These are phyloP conservation scores for Euspilapteryx auroguttella DNA, from an alignment of 2,888 invertebrate species.

Conservation along the genomic window DNA sequence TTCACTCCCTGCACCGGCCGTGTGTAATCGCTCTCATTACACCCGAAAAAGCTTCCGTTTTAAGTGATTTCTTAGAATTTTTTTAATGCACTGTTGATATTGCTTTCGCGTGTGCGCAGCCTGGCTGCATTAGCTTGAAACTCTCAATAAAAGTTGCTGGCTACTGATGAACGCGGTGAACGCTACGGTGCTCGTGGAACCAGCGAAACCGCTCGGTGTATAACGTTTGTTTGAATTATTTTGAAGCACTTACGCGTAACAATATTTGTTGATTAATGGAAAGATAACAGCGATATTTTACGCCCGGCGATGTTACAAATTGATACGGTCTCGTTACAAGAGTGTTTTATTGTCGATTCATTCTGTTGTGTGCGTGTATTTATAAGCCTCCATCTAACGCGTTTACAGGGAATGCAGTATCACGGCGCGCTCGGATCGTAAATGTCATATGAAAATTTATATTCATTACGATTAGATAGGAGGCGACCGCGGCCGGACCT, in stretches of 20 bases:
- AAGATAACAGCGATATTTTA: slow-evolving; percentile 30
- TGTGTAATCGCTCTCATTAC: slow-evolving; percentile 13
- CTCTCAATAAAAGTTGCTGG: too few relatives aligned
- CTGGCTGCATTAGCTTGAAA: too few relatives aligned
- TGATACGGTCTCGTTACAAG: slow-evolving; percentile 22
- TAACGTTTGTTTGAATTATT: slow-evolving; percentile 2
- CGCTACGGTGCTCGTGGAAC: too few relatives aligned
- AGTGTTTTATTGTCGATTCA: slow-evolving; percentile 24
- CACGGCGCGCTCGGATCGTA: slow-evolving; percentile 51
- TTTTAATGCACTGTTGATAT: slow-evolving; percentile 12
- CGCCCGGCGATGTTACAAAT: slow-evolving; percentile 33
- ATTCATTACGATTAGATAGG: slow-evolving; percentile 60
- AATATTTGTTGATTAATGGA: slow-evolving; percentile 32
- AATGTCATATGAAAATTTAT: slow-evolving; percentile 61
- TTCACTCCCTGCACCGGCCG: slow-evolving; percentile 9
- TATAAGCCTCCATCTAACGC: slow-evolving; percentile 37
- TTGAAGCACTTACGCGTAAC: slow-evolving; percentile 12
- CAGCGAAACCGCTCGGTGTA: too few relatives aligned
- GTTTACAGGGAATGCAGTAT: slow-evolving; percentile 46
- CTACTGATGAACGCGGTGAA: too few relatives aligned
- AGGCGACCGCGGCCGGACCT: slow-evolving; percentile 38
- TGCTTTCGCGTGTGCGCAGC: slow-evolving; percentile 9
- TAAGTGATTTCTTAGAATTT: slow-evolving; percentile 10
- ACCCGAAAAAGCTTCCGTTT: slow-evolving; percentile 10
- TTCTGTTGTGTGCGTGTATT: slow-evolving; percentile 32